Base-by-base conservation (phyloP, 53 echinoderm and acorn worm genomes). In the Henricia sp. region DNA sequence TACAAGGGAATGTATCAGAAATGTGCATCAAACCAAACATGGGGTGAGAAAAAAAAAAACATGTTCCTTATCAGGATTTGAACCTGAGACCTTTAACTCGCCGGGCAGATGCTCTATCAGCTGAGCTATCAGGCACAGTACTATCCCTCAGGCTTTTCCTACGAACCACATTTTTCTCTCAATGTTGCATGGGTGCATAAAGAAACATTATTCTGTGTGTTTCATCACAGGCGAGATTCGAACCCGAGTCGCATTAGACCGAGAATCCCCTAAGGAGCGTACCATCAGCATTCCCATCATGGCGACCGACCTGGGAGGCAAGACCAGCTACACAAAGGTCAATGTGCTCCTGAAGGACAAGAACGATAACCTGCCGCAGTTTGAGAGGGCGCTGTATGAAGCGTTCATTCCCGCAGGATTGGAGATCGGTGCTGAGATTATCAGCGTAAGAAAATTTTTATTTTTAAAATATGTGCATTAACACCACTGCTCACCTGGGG, bases 341-440 rank as follows among this genome's bases (percentile, higher is more conserved):
- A 94, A 89, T 43, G 92, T 96, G 51, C 82, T 91, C 74, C 86
- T 96, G 68, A 87, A 68, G 11, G 96, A 96, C 72, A 89, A 77
- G 83, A 96, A 96, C 53, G 93, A 94, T 51, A 94, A 96, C 71
- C 57, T 60, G 3, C 96, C 96, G 17, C 75, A 71, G 37, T 96
- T 96, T 90, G 96, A 96, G 83, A 50, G 94, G 40, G 77, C 53
- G 17, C 83, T 86, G 68, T 96, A 96, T 62, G 56, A 90, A 39
- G 92, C 89, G 0, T 93, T 73, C 59, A 71, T 92, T 46, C 37
- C 74, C 10, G 64, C 92, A 0, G 86, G 83, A 19, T 57, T 77
- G 35, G 73, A 71, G n/a, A 50, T 67, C 8, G 90, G 92, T 54
- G 59, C 77, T 1, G 40, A 84, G 46, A 80, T 96, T 17, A 44